Conservation (phyloP, 2,113 vertebrate genomes). For the Circaetus cinerascens region DNA sequence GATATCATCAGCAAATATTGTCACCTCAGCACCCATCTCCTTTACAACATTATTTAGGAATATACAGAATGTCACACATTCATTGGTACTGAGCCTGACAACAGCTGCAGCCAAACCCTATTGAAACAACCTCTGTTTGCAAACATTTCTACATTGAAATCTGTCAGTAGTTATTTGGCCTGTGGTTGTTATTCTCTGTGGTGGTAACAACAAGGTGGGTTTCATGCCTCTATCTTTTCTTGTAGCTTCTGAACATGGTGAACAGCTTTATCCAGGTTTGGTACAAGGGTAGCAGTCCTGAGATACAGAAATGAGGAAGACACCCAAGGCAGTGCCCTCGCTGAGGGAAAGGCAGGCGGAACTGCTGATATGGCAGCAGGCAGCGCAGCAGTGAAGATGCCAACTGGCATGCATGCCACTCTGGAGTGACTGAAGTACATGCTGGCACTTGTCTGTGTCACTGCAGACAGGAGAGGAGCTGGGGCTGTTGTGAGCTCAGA, state of each 20-base stretch:
- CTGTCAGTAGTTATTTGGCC: neutral
- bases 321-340: neutral
- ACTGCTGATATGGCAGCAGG: neutral
- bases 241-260: neutral
- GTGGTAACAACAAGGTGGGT: neutral
- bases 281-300: neutral
- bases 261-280: neutral
- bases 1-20: neutral
- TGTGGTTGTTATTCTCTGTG: neutral
- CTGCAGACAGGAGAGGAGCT: neutral
- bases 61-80: neutral
- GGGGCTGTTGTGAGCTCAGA: neutral
- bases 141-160: neutral
- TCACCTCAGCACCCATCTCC: neutral
- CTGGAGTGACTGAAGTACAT: neutral
- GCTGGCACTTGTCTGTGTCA: neutral
- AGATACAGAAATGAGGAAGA: neutral
- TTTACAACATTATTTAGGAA: neutral
- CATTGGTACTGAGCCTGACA: neutral
- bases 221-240: neutral
- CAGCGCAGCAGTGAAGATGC: neutral
- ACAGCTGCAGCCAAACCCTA: neutral
- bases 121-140: neutral
- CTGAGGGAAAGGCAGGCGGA: neutral
- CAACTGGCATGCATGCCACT: accelerated